Evolutionary conservation across 1,140 invertebrate genomes (phyloP).

Genomic region (Macrobrachium rosenbergii): DNA sequence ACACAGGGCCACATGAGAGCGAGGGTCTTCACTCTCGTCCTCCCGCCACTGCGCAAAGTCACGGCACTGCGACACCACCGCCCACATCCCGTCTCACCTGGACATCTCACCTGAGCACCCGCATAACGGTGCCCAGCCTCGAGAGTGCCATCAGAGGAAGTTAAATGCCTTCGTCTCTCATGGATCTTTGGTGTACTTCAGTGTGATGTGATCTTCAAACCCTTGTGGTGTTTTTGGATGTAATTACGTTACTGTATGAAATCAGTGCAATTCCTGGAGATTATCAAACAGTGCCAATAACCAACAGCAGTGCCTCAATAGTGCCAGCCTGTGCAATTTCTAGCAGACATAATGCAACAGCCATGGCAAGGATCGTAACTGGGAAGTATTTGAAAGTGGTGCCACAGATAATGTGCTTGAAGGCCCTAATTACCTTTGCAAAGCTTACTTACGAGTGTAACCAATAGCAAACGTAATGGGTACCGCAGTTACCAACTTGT

Average conservation of each 20-base stretch:
- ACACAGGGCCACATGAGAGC: slow-evolving; percentile 47
- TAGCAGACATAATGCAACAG: slow-evolving; percentile 3
- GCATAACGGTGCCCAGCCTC: neutral
- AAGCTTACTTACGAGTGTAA: neutral
- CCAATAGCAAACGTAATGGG: slow-evolving; percentile 42
- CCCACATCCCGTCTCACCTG: slow-evolving; percentile 38
- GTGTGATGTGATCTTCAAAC: slow-evolving; percentile 15
- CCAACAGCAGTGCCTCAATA: too few relatives aligned
- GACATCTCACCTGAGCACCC: slow-evolving; percentile 10
- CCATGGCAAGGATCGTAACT: neutral
- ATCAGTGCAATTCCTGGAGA: too few relatives aligned
- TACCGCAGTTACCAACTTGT: slow-evolving; percentile 43
- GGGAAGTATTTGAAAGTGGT: too few relatives aligned
- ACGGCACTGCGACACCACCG: slow-evolving; percentile 54
- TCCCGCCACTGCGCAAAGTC: slow-evolving; percentile 56
- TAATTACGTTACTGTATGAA: too few relatives aligned
- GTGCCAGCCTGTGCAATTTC: neutral
- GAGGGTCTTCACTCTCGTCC: slow-evolving; percentile 48
- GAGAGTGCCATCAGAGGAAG: slow-evolving; percentile 7
- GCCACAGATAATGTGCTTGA: too few relatives aligned
- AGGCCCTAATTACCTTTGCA: neutral
- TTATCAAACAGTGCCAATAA: too few relatives aligned
- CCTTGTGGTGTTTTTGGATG: too few relatives aligned
- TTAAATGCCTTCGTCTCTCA: neutral
- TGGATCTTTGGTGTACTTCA: neutral